Conservation (phyloP, 37 sponge, comb jelly and placozoan genomes). For the Diacarnus erythraeanus region DNA sequence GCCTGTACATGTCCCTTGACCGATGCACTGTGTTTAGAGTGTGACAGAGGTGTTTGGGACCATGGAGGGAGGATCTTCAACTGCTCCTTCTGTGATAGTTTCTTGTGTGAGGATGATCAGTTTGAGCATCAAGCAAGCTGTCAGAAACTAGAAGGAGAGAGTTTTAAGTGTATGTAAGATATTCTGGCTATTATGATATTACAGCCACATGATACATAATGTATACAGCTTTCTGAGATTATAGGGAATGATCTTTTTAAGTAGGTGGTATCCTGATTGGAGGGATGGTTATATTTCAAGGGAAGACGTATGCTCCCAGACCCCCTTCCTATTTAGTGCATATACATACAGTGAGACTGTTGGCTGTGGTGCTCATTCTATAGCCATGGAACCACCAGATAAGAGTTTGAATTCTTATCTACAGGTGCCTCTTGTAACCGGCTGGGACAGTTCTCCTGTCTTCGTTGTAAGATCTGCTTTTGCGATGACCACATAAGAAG, state of each 20-base stretch:
- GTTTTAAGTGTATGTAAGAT: slow-evolving; percentile 86
- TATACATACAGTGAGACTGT: no score
- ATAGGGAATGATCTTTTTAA: no score
- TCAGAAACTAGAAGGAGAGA: slow-evolving; percentile 88
- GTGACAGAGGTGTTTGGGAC: slow-evolving; percentile 92
- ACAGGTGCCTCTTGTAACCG: slow-evolving; percentile 93
- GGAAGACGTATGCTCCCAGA: no score
- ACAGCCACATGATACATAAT: no score
- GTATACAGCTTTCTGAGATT: no score
- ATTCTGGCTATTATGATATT: no score
- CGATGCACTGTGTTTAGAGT: slow-evolving; percentile 87
- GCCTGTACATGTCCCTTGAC: slow-evolving; percentile 92
- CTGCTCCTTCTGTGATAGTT: slow-evolving; percentile 87
- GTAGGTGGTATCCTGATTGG: no score
- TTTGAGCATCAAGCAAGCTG: slow-evolving; percentile 99
- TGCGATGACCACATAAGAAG: slow-evolving; percentile 96
- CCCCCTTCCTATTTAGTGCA: no score
- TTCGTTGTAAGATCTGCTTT: slow-evolving; percentile 94
- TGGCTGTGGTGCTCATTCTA: no score
- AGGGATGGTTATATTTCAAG: no score
- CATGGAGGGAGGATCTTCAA: slow-evolving; percentile 96
- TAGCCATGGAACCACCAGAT: no score
- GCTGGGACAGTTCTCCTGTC: slow-evolving; percentile 88
- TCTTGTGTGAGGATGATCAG: slow-evolving; percentile 99
- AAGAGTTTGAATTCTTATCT: background rate